Evolutionary conservation across 2,797 vertebrate species (phyloP).

Genomic region (Mormyrops boulengeri): DNA sequence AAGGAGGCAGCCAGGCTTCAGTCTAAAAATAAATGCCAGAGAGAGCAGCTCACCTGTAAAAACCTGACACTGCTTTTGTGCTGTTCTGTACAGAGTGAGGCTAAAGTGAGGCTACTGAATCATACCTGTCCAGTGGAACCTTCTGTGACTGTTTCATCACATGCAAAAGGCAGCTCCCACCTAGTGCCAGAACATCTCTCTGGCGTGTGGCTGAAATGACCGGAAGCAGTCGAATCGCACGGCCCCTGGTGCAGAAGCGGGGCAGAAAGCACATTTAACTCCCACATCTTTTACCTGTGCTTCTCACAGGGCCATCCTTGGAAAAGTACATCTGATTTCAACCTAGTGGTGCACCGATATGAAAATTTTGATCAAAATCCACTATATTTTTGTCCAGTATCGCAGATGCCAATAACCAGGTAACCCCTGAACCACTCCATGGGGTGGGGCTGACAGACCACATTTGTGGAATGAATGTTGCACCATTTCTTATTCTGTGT

Average conservation of each 20-base stretch:
- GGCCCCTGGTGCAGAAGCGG: neutral
- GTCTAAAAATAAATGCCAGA: neutral
- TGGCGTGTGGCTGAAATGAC: neutral
- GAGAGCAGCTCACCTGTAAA: neutral
- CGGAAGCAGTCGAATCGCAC: neutral
- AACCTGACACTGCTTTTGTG: neutral
- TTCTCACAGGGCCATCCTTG: neutral
- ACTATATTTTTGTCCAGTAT: neutral
- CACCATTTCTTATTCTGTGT: neutral
- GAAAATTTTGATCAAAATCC: neutral
- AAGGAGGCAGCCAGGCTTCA: neutral
- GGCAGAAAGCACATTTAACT: neutral
- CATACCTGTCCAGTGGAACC: neutral
- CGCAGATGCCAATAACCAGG: neutral
- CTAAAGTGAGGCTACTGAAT: neutral
- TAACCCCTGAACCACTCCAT: neutral
- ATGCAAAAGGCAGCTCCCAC: neutral
- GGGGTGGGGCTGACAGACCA: neutral
- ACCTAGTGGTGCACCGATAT: neutral
- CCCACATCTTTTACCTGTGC: neutral
- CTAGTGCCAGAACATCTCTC: neutral
- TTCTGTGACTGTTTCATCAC: neutral
- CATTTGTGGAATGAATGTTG: neutral
- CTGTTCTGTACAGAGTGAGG: neutral
- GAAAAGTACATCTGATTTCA: neutral